Evolutionary conservation across 1,140 invertebrate genomes (phyloP).

Genomic region (Hylaeus anthracinus): DNA sequence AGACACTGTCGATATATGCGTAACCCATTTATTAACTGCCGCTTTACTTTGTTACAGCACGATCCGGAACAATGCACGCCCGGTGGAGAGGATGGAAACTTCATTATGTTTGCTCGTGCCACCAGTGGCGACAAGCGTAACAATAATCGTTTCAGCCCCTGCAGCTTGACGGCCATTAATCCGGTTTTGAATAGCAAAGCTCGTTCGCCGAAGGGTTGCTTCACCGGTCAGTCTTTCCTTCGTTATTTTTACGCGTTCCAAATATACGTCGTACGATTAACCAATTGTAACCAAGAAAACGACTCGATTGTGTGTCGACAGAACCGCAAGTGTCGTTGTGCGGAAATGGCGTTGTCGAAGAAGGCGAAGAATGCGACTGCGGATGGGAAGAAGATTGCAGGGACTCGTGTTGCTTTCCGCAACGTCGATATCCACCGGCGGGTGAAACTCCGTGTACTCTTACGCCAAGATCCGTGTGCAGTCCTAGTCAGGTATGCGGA

Average conservation of each 20-base stretch:
- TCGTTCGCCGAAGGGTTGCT: constrained; percentile 93
- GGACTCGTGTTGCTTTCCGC: constrained; percentile 96
- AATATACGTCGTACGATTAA: too few species aligned
- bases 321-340: constrained; percentile 95
- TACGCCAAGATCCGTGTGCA: constrained; percentile 88
- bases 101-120: constrained; percentile 98
- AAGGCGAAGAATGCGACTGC: constrained; percentile 98
- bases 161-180: constrained; percentile 96
- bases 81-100: constrained; percentile 97
- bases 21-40: constrained; percentile 4
- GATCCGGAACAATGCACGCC: constrained; percentile 96
- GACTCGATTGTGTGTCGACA: constrained; percentile 71
- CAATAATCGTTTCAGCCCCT: constrained; percentile 97
- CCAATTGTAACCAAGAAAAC: too few species aligned
- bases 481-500: constrained; percentile 87
- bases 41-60: constrained; percentile 85
- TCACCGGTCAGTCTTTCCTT: constrained; percentile 85
- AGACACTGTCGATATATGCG: constrained; percentile 42
- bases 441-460: constrained; percentile 92
- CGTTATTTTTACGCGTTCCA: constrained; percentile 13
- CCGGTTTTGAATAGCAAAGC: constrained; percentile 96
- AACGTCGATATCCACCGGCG: constrained; percentile 87
- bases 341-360: constrained; percentile 98
- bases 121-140: constrained; percentile 98
- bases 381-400: constrained; percentile 98